Percentiles rank a stretch among this genome's conserved stretches.
phyloP scores from a whole-genome alignment of 2,113 vertebrate species.

The Synodontis membranacea region DNA sequence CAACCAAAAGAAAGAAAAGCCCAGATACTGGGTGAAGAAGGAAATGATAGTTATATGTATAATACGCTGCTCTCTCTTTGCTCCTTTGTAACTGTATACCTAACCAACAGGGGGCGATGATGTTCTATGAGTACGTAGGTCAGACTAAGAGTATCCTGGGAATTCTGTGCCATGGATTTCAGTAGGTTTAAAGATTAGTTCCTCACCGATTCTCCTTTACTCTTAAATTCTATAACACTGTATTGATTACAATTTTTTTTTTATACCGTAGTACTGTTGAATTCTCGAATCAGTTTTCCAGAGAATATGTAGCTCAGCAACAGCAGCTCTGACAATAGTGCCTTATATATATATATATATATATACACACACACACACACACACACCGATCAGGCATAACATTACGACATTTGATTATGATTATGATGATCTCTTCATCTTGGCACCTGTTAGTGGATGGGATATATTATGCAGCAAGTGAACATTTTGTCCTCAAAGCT shows the following conservation, averaged over 20 bases:
- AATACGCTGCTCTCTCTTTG: background rate
- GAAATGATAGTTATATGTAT: background rate
- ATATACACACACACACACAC: no score
- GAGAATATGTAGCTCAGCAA: no score
- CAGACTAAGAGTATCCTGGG: background rate
- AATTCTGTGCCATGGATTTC: conserved; percentile 2
- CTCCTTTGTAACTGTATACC: background rate
- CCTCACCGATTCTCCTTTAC: background rate
- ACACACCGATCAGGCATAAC: no score
- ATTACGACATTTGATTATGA: no score
- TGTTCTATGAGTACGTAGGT: conserved; percentile 16
- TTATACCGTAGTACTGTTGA: background rate
- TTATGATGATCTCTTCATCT: no score
- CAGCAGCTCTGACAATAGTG: background rate
- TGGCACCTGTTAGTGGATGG: no score
- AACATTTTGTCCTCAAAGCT: no score
- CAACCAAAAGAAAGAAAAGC: background rate
- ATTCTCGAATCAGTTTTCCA: background rate
- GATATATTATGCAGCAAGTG: no score
- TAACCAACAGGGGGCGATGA: conserved; percentile 29
- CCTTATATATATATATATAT: no score
- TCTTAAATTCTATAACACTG: background rate
- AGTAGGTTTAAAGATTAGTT: background rate
- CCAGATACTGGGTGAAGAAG: background rate
- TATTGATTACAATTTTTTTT: background rate